Base-by-base conservation (phyloP, 2,888 invertebrate genomes). In the Eristalinus aeneus region DNA sequence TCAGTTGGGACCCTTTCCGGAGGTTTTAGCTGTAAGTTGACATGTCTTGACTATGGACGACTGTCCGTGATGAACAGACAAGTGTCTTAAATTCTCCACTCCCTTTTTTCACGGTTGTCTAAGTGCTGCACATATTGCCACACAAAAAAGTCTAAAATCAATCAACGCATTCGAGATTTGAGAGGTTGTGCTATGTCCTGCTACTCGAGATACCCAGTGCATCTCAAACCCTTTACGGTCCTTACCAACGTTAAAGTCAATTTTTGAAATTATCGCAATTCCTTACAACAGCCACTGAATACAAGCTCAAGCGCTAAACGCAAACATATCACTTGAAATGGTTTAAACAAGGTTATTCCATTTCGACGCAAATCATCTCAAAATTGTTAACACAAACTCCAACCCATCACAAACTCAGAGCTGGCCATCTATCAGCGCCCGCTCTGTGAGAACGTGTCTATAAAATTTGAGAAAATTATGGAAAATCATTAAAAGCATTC, bases 401-500 rank as follows among this genome's bases (percentile, higher is more conserved):
- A 78, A 73, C 78, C 53, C 76, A 65, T 58, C 56, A 69, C 80
- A 60, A 68, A 63, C 63, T 68, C 61, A 60, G 72, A 58, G 27
- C 71, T 31, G 65, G 56, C 54, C 73, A 85, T 77, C 81, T 68
- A 85, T 85, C 80, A 81, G 56, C 22, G 16, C 12, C 20, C 64
- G 67, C 63, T 85, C 65, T 69, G 67, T 80, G 72, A 85, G 76
- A 85, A 85, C 72, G 34, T 65, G 53, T 10, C 53, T 69, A 82
- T 82, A 82, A 82, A 82, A 82, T 78, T 73, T 73, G 31, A 61
- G 86, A 86, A 86, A 86, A 86, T 86, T 74, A 78, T 86, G 65
- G 69, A 82, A 86, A 73, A 65, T 86, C 82, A 75, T 86, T 77
- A 86, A 86, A 86, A 82, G 77, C 86, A 82, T 56, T 86, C 77